Percentiles rank a stretch among this genome's conserved stretches.
phyloP scores from a whole-genome alignment of 2,113 vertebrate species.

The Rana temporaria region DNA sequence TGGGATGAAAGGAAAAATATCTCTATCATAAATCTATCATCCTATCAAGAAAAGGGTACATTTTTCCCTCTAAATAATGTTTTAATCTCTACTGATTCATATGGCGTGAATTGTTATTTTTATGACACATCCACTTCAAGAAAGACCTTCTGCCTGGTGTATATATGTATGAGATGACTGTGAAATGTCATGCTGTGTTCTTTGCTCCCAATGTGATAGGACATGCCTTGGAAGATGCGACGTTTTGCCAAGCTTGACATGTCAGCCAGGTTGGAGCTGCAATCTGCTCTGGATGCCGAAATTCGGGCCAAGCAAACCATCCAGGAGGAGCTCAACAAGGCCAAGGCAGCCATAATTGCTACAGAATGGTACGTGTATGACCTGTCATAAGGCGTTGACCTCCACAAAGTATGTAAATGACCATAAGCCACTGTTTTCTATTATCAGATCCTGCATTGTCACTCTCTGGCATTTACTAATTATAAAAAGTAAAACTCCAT shows the following conservation, averaged over 20 bases:
- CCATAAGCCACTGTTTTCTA: no score
- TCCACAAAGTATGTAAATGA: neutral
- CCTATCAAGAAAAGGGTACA: no score
- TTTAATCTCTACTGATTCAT: no score
- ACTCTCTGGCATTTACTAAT: neutral
- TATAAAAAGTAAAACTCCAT: no score
- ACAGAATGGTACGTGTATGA: constrained; percentile 86
- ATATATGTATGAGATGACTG: no score
- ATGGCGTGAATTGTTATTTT: no score
- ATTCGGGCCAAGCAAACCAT: constrained; percentile 96
- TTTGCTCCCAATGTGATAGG: constrained; percentile 68
- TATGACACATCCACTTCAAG: no score
- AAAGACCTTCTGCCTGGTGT: no score
- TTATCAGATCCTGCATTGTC: neutral
- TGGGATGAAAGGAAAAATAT: no score
- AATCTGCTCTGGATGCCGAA: constrained; percentile 95
- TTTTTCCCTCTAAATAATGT: no score
- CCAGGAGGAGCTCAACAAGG: constrained; percentile 95
- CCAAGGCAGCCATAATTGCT: constrained; percentile 91
- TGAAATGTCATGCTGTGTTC: neutral
- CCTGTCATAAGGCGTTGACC: neutral
- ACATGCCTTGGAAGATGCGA: constrained; percentile 99
- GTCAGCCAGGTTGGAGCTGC: constrained; percentile 95
- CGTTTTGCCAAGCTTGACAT: constrained; percentile 98
- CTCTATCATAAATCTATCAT: no score